phyloP scores from a whole-genome alignment of 92 coral and sea anemone genomes.

The Zoanthus gigantus region DNA sequence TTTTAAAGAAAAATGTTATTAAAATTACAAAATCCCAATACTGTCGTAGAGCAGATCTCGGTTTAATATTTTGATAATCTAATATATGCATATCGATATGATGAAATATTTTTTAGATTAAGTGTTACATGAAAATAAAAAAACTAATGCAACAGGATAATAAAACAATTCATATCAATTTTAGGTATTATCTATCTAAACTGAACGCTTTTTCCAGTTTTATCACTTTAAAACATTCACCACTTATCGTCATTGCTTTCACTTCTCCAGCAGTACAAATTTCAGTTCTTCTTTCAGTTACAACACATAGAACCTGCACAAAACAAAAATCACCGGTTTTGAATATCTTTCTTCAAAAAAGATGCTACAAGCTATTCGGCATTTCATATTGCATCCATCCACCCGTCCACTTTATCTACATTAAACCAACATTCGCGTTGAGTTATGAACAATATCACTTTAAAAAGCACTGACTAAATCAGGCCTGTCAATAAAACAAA shows the following conservation, averaged over 20 bases:
- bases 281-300: constrained; percentile 12
- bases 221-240: constrained; percentile 1
- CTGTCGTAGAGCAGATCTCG: background rate
- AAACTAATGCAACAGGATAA: constrained; percentile 8
- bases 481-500: background rate
- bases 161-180: constrained; percentile 2
- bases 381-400: constrained; percentile 5
- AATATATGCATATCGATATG: background rate
- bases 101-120: background rate
- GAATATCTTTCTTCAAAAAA: background rate
- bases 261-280: constrained; percentile 5
- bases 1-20: constrained; percentile 1
- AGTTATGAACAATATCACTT: background rate
- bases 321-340: constrained; percentile 5
- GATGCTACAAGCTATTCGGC: background rate
- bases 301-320: background rate
- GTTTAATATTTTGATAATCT: constrained; percentile 5
- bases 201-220: background rate
- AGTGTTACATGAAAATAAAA: constrained; percentile 1
- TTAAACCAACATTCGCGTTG: constrained; percentile 2
- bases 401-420: background rate
- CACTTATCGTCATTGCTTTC: constrained; percentile 5
- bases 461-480: background rate
- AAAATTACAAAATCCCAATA: background rate
- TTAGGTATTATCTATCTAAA: constrained; percentile 6